These are phyloP conservation scores for Heterodera schachtii DNA, from an alignment of 1,140 invertebrate genomes.

Conservation along the genomic window DNA sequence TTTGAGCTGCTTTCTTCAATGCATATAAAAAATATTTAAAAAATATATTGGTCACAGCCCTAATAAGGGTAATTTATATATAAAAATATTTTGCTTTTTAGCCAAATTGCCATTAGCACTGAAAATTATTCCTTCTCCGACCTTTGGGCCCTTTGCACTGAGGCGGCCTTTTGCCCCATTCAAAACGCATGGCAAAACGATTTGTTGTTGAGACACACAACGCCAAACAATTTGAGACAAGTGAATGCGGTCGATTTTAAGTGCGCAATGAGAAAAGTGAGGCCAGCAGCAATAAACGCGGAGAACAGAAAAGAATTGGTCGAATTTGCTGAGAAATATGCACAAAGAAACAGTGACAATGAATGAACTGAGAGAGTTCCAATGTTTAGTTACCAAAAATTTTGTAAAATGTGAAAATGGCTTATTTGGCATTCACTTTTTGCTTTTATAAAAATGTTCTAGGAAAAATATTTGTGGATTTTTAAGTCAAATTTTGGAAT, in stretches of 20 bases:
- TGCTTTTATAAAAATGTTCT: too few species aligned
- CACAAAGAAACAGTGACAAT: too few species aligned
- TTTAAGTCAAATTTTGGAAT: too few species aligned
- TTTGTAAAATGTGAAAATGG: too few species aligned
- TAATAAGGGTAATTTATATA: background rate
- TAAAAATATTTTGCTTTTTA: constrained; percentile 17
- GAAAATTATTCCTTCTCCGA: constrained; percentile 60
- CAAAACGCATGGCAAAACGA: constrained; percentile 13
- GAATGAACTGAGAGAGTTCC: too few species aligned
- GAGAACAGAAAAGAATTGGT: constrained; percentile 46
- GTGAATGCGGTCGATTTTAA: constrained; percentile 34
- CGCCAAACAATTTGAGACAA: constrained; percentile 43
- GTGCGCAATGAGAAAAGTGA: constrained; percentile 40
- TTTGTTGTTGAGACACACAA: constrained; percentile 8
- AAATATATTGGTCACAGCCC: background rate
- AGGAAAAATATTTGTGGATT: too few species aligned
- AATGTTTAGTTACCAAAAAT: too few species aligned
- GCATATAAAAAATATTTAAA: too few species aligned
- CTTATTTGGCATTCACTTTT: too few species aligned
- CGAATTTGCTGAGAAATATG: too few species aligned
- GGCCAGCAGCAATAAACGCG: constrained; percentile 50
- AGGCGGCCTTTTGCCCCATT: constrained; percentile 58
- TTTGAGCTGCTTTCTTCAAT: too few species aligned
- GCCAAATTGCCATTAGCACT: constrained; percentile 47
- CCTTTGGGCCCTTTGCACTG: constrained; percentile 51